phyloP scores from a whole-genome alignment of 92 coral and sea anemone species.

The Heteractis magnifica region DNA sequence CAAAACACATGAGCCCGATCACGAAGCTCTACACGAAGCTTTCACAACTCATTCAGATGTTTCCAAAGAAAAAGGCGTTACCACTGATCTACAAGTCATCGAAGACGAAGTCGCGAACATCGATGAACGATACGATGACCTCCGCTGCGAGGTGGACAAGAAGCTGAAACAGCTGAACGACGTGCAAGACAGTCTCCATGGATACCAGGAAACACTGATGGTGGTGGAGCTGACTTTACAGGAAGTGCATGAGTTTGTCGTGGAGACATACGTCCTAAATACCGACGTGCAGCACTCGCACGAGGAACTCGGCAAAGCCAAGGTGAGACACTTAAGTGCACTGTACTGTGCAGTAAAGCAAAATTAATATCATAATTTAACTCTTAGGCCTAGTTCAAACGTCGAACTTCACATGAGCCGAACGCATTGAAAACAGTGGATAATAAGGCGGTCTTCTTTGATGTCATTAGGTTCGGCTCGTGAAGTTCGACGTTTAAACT shows the following conservation, averaged over 20 bases:
- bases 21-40: conserved; percentile 56
- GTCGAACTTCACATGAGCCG: too few species aligned
- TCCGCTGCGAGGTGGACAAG: conserved; percentile 59
- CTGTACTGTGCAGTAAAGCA: too few species aligned
- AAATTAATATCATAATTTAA: too few species aligned
- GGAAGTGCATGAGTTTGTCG: conserved; percentile 69
- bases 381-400: not conserved
- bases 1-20: conserved; percentile 69
- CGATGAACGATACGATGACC: conserved; percentile 74
- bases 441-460: too few species aligned
- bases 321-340: conserved; percentile 45
- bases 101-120: conserved; percentile 73
- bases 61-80: conserved; percentile 57
- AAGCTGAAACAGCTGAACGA: conserved; percentile 57
- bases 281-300: conserved; percentile 62
- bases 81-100: conserved; percentile 72
- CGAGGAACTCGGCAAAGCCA: conserved; percentile 73
- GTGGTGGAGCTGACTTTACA: conserved; percentile 58
- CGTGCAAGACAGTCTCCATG: conserved; percentile 71
- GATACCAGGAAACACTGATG: conserved; percentile 70
- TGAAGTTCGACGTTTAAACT: too few species aligned
- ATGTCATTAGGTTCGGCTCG: too few species aligned
- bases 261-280: conserved; percentile 58
- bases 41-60: conserved; percentile 52
- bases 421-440: too few species aligned